Conservation (phyloP, 1,140 invertebrate species). For the Trichomalopsis sarcophagae region DNA sequence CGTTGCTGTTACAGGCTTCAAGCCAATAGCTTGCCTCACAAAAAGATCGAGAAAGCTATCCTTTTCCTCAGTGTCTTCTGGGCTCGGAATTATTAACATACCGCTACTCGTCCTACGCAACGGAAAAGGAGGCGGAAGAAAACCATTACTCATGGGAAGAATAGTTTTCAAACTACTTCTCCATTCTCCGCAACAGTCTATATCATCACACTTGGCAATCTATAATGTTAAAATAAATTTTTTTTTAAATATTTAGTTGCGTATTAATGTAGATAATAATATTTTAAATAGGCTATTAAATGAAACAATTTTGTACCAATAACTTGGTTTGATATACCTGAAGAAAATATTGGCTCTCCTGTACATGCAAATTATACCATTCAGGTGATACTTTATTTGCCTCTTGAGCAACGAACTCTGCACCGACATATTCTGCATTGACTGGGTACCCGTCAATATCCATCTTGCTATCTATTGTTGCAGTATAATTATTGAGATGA, state of each 20-base stretch:
- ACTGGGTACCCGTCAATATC: no score
- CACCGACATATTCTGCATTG: background rate
- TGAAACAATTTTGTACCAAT: no score
- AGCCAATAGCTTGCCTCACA: background rate
- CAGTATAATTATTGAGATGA: constrained; percentile 58
- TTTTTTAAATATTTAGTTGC: no score
- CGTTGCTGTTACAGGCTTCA: background rate
- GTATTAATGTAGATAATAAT: no score
- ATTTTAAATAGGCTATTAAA: background rate
- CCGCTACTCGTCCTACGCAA: background rate
- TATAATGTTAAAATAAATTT: background rate
- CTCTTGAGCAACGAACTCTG: background rate
- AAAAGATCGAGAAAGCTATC: background rate
- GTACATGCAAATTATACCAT: constrained; percentile 28
- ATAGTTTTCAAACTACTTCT: no score
- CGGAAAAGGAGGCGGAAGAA: background rate
- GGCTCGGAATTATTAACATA: background rate
- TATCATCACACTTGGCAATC: constrained; percentile 13
- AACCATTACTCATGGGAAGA: no score
- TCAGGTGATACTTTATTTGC: background rate
- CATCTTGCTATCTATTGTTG: no score
- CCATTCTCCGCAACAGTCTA: no score
- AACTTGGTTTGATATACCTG: background rate
- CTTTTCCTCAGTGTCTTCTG: background rate
- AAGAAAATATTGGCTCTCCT: constrained; percentile 34